Base-by-base conservation (phyloP, 2,797 vertebrate species). In the Gadopsis marmoratus region DNA sequence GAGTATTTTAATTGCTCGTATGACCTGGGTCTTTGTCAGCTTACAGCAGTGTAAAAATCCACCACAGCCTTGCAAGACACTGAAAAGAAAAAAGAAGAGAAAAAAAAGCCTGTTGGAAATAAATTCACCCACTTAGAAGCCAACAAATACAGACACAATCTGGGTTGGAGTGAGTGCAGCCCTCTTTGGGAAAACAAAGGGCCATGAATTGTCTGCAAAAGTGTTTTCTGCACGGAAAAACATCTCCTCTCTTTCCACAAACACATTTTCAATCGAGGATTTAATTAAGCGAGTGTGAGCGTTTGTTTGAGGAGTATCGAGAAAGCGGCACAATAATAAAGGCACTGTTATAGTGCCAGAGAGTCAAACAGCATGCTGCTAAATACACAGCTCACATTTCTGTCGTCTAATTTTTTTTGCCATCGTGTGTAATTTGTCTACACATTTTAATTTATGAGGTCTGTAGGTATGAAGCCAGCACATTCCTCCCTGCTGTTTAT, bases 161-260 rank as follows among this genome's bases (percentile, higher is more conserved):
- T 82, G 83, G 65, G 80, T 64, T 81, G 74, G 85, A 82, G 81
- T 26, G 71, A 87, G 79, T 48, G 77, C 72, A 74, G 66, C 71
- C 55, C 64, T 77, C 84, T 73, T 31, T 87, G 86, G 75, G 81
- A 84, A 88, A 90, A 88, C 84, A 90, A 90, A 80, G 74, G 78
- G 45, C 82, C 59, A 35, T 74, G 85, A 85, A 81, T 91, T 88
- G 84, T 89, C 80, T 86, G 85, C 82, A 76, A 82, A 77, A 86
- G 79, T 78, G 75, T 90, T 88, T 88, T 88, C 78, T 60, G 76
- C 73, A 60, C 60, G 39, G 81, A 86, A 47, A 39, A 47, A 88
- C 91, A 90, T 92, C 85, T 87, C 67, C 79, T 94, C 93, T 89
- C 89, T 92, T 87, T 88, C 87, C 87, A 90, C 88, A 92, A 92